Evolutionary conservation across 2,797 vertebrate species (phyloP).

Genomic region (Ctenochaetus hawaiiensis): DNA sequence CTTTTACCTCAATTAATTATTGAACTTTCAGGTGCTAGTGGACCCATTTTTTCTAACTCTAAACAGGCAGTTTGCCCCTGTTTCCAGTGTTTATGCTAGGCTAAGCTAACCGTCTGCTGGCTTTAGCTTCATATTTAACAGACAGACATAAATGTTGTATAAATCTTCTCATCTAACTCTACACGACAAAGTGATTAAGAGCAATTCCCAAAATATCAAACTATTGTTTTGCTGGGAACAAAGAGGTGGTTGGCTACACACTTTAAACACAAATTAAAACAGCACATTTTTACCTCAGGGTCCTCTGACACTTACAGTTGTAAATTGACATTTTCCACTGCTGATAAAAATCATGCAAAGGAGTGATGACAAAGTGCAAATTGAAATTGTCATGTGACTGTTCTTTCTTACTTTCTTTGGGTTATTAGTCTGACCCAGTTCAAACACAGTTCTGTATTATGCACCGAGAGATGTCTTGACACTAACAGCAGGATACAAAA

Average conservation of each 20-base stretch:
- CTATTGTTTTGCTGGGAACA: not conserved
- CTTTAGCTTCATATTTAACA: not conserved
- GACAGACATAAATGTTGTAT: not conserved
- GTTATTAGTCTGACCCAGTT: not conserved
- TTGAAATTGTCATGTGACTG: not conserved
- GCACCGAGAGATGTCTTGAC: not conserved
- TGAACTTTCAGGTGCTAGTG: too few relatives aligned
- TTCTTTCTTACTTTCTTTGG: too few relatives aligned
- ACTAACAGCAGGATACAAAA: conserved; percentile 5
- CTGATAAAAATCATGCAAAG: not conserved
- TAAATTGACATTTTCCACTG: not conserved
- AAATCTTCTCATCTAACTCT: not conserved
- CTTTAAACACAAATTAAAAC: not conserved
- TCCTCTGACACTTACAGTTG: not conserved
- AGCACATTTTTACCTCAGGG: not conserved
- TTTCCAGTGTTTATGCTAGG: not conserved
- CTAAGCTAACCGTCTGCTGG: not conserved
- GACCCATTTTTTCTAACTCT: too few relatives aligned
- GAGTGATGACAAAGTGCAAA: not conserved
- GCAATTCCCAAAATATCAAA: not conserved
- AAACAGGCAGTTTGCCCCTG: not conserved
- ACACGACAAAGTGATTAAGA: not conserved
- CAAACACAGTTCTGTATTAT: not conserved
- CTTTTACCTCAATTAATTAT: too few relatives aligned
- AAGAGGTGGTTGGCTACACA: not conserved